These are phyloP conservation scores for Dasyornis broadbenti DNA, from an alignment of 2,113 vertebrate genomes.

Conservation along the genomic window DNA sequence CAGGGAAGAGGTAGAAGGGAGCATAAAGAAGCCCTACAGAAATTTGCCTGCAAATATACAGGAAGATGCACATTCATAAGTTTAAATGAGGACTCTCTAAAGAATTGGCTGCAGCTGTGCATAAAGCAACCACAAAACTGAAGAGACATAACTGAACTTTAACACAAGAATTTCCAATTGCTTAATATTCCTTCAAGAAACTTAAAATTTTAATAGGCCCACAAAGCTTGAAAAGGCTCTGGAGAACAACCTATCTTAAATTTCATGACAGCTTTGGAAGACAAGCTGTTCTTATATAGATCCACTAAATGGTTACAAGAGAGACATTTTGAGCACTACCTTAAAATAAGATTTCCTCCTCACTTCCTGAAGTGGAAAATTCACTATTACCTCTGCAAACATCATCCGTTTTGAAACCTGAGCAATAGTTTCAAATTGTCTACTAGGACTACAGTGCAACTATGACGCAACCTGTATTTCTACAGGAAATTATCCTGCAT, in stretches of 20 bases:
- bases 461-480: not conserved
- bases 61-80: not conserved
- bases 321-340: not conserved
- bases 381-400: not conserved
- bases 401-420: not conserved
- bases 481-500: not conserved
- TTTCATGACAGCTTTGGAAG: not conserved
- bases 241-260: not conserved
- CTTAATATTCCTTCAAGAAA: not conserved
- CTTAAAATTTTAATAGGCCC: not conserved
- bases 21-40: not conserved
- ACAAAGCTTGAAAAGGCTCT: not conserved
- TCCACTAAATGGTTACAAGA: not conserved
- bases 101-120: not conserved
- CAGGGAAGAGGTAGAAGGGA: not conserved
- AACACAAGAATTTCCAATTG: not conserved
- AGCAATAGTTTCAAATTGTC: not conserved
- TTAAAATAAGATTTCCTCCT: not conserved
- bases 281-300: not conserved
- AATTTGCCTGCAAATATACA: not conserved
- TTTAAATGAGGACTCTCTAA: constrained; percentile 1
- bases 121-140: not conserved
- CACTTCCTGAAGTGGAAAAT: not conserved
- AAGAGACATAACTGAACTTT: not conserved
- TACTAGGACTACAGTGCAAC: not conserved